Percentiles rank a stretch among this genome's conserved stretches.
Evolutionary conservation across 2,888 invertebrate species (phyloP).

Genomic region (Boloria selene): DNA sequence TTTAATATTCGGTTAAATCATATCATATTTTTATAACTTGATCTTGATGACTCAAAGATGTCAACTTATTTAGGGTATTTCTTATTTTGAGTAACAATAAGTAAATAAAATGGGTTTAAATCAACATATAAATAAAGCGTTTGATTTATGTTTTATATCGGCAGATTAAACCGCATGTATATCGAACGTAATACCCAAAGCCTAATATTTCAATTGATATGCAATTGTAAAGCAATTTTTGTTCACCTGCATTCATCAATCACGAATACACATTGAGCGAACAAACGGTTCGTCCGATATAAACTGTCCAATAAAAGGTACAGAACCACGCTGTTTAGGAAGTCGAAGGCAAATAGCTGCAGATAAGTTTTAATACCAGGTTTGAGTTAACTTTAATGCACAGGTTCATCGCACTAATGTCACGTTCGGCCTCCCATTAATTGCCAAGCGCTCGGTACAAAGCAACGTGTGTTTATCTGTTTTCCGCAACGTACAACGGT

Average conservation of each 20-base stretch:
- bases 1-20: not conserved
- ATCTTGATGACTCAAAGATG: too few relatives aligned
- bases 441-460: conserved; percentile 66
- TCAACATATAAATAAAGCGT: not conserved
- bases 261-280: conserved; percentile 42
- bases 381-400: conserved; percentile 68
- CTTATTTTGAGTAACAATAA: not conserved
- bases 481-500: conserved; percentile 51
- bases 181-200: conserved; percentile 24
- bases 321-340: conserved; percentile 69
- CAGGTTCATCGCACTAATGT: conserved; percentile 76
- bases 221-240: conserved; percentile 46
- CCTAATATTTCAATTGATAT: conserved; percentile 41
- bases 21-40: too few relatives aligned
- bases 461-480: conserved; percentile 70
- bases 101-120: not conserved
- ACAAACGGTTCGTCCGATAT: conserved; percentile 42
- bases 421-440: conserved; percentile 80
- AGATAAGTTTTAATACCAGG: conserved; percentile 80
- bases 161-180: conserved; percentile 8
- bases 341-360: conserved; percentile 78
- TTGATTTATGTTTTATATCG: not conserved
- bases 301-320: conserved; percentile 48
- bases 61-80: not conserved
- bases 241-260: conserved; percentile 46